Conservation (phyloP, 2,888 invertebrate species). For the Agrochola lychnidis region DNA sequence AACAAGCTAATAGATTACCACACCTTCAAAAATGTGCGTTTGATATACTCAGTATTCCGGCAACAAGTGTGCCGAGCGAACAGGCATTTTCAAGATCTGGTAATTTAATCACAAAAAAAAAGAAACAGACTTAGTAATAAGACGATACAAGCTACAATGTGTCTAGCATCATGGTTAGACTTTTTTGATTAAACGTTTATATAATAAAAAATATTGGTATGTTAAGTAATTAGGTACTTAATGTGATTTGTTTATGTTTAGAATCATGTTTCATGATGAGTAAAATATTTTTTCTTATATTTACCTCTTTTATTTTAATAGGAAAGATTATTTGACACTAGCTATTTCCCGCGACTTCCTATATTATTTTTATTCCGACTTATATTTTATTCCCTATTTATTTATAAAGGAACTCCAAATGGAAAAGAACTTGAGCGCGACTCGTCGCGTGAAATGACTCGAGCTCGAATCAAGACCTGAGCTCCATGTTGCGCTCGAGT, state of each 20-base stretch:
- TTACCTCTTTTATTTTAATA: constrained; percentile 1
- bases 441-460: no score
- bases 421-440: no score
- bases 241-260: neutral
- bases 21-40: neutral
- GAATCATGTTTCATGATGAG: neutral
- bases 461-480: no score
- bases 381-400: no score
- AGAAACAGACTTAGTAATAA: neutral
- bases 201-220: neutral
- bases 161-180: constrained; percentile 1
- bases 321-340: constrained; percentile 3
- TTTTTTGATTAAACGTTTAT: neutral
- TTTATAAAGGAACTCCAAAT: no score
- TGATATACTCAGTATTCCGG: constrained; percentile 1
- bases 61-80: constrained; percentile 1
- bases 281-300: constrained; percentile 1
- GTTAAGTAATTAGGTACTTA: neutral
- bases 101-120: constrained; percentile 8
- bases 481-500: no score
- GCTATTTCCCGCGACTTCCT: constrained; percentile 3
- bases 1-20: no score
- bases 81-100: constrained; percentile 3
- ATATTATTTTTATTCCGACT: constrained; percentile 3
- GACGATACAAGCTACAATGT: neutral